A percentile compares a stretch with the other conserved stretches of the same genome.
These are phyloP conservation scores for Hephaestus fuliginosus DNA, from an alignment of 2,797 vertebrate species.

Conservation along the genomic window DNA sequence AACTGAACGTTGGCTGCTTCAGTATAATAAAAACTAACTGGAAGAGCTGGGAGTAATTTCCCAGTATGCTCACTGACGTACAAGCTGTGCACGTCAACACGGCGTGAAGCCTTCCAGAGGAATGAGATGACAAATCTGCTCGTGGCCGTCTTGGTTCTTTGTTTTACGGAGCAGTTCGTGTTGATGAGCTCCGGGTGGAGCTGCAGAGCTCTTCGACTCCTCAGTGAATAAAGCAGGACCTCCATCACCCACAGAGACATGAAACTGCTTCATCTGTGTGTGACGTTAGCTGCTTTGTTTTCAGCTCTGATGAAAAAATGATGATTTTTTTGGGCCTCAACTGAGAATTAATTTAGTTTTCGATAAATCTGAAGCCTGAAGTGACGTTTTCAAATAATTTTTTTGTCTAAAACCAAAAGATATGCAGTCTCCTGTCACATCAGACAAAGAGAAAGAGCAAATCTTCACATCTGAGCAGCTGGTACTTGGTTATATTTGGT, in stretches of 20 bases:
- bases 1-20: too few species aligned
- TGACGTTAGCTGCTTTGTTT: neutral
- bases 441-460: too few species aligned
- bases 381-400: neutral
- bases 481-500: too few species aligned
- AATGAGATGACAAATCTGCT: conserved; percentile 18
- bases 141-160: conserved; percentile 6
- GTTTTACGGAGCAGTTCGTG: neutral
- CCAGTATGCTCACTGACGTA: conserved; percentile 2
- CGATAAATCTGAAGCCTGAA: neutral
- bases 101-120: neutral
- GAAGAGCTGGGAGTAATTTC: too few species aligned
- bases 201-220: conserved; percentile 18
- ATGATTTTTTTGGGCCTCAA: neutral
- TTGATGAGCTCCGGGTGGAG: conserved; percentile 11
- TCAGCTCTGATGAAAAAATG: neutral
- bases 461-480: too few species aligned
- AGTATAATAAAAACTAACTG: too few species aligned
- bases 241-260: neutral
- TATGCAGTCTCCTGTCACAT: too few species aligned
- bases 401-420: neutral
- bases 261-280: neutral
- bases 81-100: neutral
- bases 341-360: neutral
- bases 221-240: neutral